Percentiles rank a stretch among this genome's conserved stretches.
Evolutionary conservation across 2,797 vertebrate genomes (phyloP).

Genomic region (Manis crassicaudata): DNA sequence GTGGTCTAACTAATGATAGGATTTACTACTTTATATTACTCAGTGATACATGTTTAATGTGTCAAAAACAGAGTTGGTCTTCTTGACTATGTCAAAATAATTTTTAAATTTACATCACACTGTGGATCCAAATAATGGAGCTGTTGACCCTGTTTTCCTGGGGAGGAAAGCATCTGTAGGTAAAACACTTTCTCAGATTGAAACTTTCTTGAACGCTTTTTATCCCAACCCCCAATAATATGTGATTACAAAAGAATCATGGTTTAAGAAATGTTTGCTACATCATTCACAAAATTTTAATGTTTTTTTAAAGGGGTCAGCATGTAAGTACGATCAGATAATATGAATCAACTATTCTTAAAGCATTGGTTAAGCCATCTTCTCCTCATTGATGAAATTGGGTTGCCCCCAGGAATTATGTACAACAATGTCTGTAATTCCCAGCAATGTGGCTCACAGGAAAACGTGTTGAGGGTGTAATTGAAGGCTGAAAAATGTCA

Average conservation of each 20-base stretch:
- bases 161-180: not conserved
- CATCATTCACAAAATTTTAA: not conserved
- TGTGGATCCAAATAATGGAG: not conserved
- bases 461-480: not conserved
- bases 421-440: not conserved
- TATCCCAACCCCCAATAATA: not conserved
- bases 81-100: not conserved
- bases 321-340: not conserved
- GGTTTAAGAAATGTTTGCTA: not conserved
- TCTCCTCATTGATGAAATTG: not conserved
- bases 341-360: not conserved
- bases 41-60: not conserved
- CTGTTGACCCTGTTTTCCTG: not conserved
- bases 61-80: not conserved
- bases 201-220: not conserved
- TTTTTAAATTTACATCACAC: not conserved
- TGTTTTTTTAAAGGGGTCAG: not conserved
- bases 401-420: not conserved
- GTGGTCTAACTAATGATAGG: not conserved
- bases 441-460: not conserved
- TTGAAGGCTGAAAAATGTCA: not conserved
- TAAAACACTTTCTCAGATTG: not conserved
- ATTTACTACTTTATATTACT: not conserved
- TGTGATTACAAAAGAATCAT: not conserved
- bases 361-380: not conserved